A percentile compares a stretch with the other conserved stretches of the same genome.
Conservation (phyloP, 2,113 vertebrate species). For the Zosterops hypoxanthus region DNA sequence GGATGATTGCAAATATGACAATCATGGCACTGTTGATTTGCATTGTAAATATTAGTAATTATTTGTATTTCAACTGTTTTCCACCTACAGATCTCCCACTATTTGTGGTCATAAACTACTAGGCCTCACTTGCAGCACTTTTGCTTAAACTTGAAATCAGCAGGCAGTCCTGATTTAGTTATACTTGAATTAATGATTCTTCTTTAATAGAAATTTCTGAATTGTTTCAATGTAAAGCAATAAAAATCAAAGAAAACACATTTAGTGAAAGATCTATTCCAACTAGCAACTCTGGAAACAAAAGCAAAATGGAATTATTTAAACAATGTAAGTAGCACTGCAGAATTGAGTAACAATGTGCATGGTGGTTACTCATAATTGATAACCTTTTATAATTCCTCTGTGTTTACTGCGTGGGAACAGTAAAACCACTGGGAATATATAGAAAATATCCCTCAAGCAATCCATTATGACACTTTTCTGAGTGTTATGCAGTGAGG, state of each 20-base stretch:
- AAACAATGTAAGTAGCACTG: neutral
- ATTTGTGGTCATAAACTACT: neutral
- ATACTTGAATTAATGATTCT: neutral
- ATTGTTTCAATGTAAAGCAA: neutral
- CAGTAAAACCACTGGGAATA: neutral
- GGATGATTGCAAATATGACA: constrained; percentile 18
- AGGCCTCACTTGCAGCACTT: neutral
- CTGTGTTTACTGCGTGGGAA: neutral
- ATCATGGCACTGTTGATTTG: neutral
- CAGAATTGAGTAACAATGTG: neutral
- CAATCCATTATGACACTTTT: neutral
- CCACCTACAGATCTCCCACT: neutral
- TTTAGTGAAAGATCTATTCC: neutral
- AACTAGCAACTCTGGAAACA: neutral
- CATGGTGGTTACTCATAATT: neutral
- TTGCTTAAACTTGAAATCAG: neutral
- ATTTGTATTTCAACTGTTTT: neutral
- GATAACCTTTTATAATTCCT: constrained; percentile 11
- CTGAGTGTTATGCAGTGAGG: neutral
- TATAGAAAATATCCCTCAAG: neutral
- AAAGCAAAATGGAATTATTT: neutral
- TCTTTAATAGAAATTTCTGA: neutral
- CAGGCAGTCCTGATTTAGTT: neutral
- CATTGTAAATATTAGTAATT: constrained; percentile 14
- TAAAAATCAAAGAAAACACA: neutral